phyloP scores from a whole-genome alignment of 2,797 vertebrate species.

The Pachyuromys duprasi region DNA sequence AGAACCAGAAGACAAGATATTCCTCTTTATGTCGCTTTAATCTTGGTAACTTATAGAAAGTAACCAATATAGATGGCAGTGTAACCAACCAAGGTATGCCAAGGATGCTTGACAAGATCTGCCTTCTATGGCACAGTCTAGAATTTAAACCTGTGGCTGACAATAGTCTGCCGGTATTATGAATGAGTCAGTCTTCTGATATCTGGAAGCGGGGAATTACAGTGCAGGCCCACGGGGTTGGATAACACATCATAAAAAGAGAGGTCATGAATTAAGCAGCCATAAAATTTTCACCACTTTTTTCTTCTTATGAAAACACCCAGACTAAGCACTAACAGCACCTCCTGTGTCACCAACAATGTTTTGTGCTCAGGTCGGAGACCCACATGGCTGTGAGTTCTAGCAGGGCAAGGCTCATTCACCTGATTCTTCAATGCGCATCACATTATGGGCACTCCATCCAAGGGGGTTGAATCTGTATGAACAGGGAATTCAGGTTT shows the following conservation, averaged over 20 bases:
- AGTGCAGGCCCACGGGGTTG: not conserved
- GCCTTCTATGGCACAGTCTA: not conserved
- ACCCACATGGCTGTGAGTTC: not conserved
- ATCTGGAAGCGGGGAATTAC: not conserved
- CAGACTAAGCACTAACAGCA: not conserved
- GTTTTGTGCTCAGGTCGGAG: not conserved
- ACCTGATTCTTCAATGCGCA: not conserved
- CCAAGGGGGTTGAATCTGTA: not conserved
- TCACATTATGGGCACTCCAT: not conserved
- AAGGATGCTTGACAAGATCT: not conserved
- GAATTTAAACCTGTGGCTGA: not conserved
- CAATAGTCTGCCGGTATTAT: not conserved
- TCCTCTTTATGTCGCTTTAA: not conserved
- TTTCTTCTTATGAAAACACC: constrained; percentile 26
- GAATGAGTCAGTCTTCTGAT: not conserved
- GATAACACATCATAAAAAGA: not conserved
- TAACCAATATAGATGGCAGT: not conserved
- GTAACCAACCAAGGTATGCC: not conserved
- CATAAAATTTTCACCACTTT: not conserved
- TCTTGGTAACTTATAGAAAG: not conserved
- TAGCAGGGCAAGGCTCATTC: not conserved
- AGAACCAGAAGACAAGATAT: not conserved
- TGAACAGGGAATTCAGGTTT: not conserved
- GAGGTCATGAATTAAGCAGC: not conserved
- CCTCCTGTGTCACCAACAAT: not conserved